These are phyloP conservation scores for Orthosia cruda DNA, from an alignment of 2,888 invertebrate species.

Conservation along the genomic window DNA sequence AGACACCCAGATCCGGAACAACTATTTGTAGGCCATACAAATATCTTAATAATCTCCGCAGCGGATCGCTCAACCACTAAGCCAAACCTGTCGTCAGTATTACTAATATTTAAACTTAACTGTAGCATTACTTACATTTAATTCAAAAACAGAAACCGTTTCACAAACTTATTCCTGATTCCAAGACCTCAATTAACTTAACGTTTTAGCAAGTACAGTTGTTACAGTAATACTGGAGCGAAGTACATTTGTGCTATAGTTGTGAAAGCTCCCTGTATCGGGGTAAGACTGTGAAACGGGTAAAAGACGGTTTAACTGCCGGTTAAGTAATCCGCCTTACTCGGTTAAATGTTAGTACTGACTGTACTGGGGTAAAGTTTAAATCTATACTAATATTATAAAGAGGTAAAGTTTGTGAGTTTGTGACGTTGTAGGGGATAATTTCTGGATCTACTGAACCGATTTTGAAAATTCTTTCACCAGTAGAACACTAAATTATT, in stretches of 20 bases:
- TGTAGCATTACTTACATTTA: constrained; percentile 15
- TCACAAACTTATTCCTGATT: constrained; percentile 26
- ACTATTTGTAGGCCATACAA: too few species aligned
- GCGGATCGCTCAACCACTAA: too few species aligned
- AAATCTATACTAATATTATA: too few species aligned
- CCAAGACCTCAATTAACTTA: constrained; percentile 32
- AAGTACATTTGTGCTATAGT: constrained; percentile 37
- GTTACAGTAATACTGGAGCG: constrained; percentile 21
- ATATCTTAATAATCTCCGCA: too few species aligned
- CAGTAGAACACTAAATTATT: too few species aligned
- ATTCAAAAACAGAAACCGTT: constrained; percentile 13
- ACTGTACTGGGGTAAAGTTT: neutral
- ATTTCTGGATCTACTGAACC: too few species aligned
- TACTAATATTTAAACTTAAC: constrained; percentile 11
- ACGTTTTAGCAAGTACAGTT: constrained; percentile 31
- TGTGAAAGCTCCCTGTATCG: constrained; percentile 30
- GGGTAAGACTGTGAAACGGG: constrained; percentile 24
- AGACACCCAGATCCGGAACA: too few species aligned
- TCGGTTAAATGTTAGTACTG: constrained; percentile 19
- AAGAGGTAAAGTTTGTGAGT: too few species aligned
- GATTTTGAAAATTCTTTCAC: too few species aligned
- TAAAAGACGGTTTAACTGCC: constrained; percentile 24
- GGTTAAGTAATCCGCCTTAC: constrained; percentile 26
- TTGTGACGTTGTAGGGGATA: too few species aligned
- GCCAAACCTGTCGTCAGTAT: neutral